phyloP scores from a whole-genome alignment of 2,113 vertebrate species.

The Podiceps cristatus region DNA sequence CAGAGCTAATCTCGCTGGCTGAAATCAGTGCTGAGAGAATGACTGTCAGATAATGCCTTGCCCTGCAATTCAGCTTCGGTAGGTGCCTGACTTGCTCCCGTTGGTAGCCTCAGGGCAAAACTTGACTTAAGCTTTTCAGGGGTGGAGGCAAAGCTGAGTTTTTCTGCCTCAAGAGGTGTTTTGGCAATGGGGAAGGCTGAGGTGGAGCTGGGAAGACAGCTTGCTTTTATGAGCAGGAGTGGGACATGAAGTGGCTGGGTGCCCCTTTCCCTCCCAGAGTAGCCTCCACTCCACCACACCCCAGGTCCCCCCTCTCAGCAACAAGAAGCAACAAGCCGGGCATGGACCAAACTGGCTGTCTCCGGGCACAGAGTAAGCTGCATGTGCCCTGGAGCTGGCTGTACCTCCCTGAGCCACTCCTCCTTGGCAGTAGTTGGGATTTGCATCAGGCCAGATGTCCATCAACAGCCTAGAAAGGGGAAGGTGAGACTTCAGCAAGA shows the following conservation, averaged over 20 bases:
- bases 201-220: neutral
- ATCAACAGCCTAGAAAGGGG: neutral
- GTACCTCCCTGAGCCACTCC: rapidly evolving
- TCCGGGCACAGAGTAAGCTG: neutral
- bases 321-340: neutral
- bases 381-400: neutral
- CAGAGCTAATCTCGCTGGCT: neutral
- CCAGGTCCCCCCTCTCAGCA: rapidly evolving
- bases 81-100: neutral
- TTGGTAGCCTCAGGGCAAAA: neutral
- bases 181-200: neutral
- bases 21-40: neutral
- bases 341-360: neutral
- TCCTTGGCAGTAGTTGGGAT: neutral
- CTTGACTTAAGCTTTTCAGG: neutral
- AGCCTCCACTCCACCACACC: neutral
- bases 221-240: neutral
- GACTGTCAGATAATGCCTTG: neutral
- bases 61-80: neutral
- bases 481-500: neutral
- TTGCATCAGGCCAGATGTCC: neutral
- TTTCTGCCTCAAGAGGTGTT: neutral
- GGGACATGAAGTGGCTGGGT: neutral
- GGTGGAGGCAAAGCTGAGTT: neutral
- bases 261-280: neutral